phyloP scores from a whole-genome alignment of 1,140 invertebrate genomes.

The Reticulitermes speratus region DNA sequence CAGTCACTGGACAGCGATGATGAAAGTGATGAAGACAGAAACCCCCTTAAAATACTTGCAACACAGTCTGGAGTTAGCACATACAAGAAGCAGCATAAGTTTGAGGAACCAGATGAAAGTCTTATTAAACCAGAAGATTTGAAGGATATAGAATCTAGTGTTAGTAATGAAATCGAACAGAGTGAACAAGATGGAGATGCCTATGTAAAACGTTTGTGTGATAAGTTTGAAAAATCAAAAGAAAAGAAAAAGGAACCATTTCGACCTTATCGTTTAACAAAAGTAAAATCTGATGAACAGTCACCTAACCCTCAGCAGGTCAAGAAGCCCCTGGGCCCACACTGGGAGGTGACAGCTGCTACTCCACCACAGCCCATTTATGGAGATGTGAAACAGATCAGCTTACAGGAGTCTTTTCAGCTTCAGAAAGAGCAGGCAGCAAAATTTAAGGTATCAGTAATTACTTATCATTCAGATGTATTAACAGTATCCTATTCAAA shows the following conservation, averaged over 20 bases:
- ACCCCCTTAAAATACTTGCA: constrained; percentile 65
- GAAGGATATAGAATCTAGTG: constrained; percentile 45
- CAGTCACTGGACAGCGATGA: constrained; percentile 53
- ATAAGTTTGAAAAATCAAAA: constrained; percentile 53
- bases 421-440: constrained; percentile 52
- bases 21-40: constrained; percentile 63
- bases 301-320: not conserved
- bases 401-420: constrained; percentile 57
- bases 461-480: constrained; percentile 4
- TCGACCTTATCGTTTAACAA: constrained; percentile 64
- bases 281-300: constrained; percentile 55
- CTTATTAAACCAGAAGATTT: constrained; percentile 63
- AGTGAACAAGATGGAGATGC: constrained; percentile 42
- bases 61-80: constrained; percentile 45
- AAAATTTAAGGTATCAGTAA: constrained; percentile 46
- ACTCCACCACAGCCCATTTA: constrained; percentile 58
- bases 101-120: constrained; percentile 52
- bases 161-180: not conserved
- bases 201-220: constrained; percentile 59
- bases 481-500: not conserved
- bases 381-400: constrained; percentile 55
- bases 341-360: constrained; percentile 69
- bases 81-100: constrained; percentile 42
- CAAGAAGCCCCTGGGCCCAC: constrained; percentile 29
- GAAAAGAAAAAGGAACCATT: constrained; percentile 50